These are phyloP conservation scores for Halesus radiatus DNA, from an alignment of 1,140 invertebrate species.

Conservation along the genomic window DNA sequence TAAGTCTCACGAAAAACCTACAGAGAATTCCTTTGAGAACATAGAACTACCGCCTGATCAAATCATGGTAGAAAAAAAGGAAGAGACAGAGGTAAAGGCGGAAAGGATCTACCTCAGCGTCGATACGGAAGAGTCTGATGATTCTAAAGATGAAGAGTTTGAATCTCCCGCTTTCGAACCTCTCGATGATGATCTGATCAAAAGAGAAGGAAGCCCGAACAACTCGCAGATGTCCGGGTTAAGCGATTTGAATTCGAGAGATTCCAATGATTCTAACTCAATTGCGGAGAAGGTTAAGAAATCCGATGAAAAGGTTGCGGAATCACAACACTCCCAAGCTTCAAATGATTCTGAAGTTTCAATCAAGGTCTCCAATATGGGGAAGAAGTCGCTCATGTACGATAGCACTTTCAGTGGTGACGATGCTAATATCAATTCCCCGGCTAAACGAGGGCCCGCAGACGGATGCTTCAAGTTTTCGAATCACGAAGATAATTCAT, in stretches of 20 bases:
- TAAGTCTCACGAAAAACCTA: slow-evolving; percentile 68
- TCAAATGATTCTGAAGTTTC: slow-evolving; percentile 51
- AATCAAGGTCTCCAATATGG: slow-evolving; percentile 6
- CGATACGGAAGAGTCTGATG: slow-evolving; percentile 68
- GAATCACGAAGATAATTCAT: slow-evolving; percentile 48
- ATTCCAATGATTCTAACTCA: slow-evolving; percentile 60
- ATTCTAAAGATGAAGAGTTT: slow-evolving; percentile 73
- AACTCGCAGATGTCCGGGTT: slow-evolving; percentile 74
- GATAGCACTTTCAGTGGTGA: slow-evolving; percentile 22
- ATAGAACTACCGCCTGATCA: slow-evolving; percentile 25
- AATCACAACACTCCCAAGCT: slow-evolving; percentile 49
- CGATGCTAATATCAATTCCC: slow-evolving; percentile 22
- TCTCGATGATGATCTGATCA: slow-evolving; percentile 63
- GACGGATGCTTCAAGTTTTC: slow-evolving; percentile 41
- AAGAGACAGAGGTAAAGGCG: slow-evolving; percentile 57
- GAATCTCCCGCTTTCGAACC: slow-evolving; percentile 80
- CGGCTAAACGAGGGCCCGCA: neutral
- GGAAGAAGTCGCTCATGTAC: slow-evolving; percentile 20
- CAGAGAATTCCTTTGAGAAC: neutral
- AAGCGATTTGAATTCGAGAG: slow-evolving; percentile 72
- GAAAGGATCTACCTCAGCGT: slow-evolving; percentile 46
- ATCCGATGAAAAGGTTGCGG: slow-evolving; percentile 37
- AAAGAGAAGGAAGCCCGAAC: slow-evolving; percentile 58
- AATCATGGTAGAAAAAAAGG: slow-evolving; percentile 57
- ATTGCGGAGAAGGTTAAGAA: slow-evolving; percentile 26